These are phyloP conservation scores for Aromia moschata DNA, from an alignment of 2,888 invertebrate genomes.

Conservation along the genomic window DNA sequence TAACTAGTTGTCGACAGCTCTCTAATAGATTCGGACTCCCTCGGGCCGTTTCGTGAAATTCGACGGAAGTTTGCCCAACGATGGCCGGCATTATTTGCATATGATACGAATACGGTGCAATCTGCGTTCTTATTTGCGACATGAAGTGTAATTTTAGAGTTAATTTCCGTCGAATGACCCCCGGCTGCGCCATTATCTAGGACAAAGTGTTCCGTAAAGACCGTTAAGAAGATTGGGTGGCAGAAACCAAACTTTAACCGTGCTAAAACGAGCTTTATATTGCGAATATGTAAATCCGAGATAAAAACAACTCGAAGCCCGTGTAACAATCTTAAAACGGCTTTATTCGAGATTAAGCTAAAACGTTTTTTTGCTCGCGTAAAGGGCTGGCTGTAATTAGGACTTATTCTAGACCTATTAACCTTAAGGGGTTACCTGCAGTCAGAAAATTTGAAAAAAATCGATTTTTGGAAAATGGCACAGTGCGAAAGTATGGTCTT, in stretches of 20 bases:
- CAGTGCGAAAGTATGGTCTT: no score
- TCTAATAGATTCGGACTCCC: no score
- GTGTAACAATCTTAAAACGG: conserved; percentile 2
- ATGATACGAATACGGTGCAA: conserved; percentile 12
- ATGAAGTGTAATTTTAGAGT: conserved; percentile 23
- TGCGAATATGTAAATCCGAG: conserved; percentile 13
- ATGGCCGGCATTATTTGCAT: conserved; percentile 12
- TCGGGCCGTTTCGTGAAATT: no score
- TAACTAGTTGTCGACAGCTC: no score
- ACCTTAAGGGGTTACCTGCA: not conserved
- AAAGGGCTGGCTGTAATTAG: no score
- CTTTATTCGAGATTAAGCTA: not conserved
- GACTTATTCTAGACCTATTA: not conserved
- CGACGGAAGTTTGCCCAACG: not conserved
- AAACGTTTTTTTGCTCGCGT: not conserved
- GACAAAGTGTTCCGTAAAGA: conserved; percentile 20
- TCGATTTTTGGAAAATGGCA: no score
- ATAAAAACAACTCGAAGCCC: conserved; percentile 1
- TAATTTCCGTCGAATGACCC: conserved; percentile 26
- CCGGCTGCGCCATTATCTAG: conserved; percentile 18
- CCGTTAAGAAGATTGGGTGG: conserved; percentile 23
- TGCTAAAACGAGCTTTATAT: conserved; percentile 10
- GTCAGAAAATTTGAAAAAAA: no score
- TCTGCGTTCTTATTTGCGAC: conserved; percentile 19
- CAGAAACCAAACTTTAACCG: conserved; percentile 16